Conservation (phyloP, 2,113 vertebrate genomes). For the Cynopterus brachyotis region DNA sequence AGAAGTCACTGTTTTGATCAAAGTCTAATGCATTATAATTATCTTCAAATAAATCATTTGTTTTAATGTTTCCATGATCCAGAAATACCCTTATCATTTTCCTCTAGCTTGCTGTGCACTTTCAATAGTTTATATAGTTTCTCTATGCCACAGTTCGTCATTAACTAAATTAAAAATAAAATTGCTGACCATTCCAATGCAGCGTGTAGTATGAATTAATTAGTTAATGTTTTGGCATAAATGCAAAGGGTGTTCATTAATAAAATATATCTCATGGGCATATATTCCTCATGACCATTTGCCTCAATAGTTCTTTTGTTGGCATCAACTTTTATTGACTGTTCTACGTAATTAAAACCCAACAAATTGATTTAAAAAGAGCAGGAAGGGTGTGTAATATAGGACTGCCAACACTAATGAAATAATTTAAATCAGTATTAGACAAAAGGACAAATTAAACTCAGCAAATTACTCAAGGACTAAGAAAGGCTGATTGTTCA, state of each 20-base stretch:
- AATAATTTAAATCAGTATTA: constrained; percentile 77
- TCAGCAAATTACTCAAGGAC: constrained; percentile 75
- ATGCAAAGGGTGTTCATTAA: constrained; percentile 44
- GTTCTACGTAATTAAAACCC: constrained; percentile 71
- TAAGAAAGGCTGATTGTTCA: constrained; percentile 75
- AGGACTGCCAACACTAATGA: constrained; percentile 68
- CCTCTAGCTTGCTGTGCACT: not conserved
- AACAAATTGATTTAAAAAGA: constrained; percentile 73
- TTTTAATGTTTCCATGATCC: not conserved
- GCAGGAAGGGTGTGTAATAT: constrained; percentile 40
- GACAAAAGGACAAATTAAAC: constrained; percentile 79
- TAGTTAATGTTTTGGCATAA: constrained; percentile 46
- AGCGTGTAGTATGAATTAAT: constrained; percentile 16
- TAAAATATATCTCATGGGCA: constrained; percentile 28
- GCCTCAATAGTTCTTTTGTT: constrained; percentile 65
- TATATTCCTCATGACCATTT: constrained; percentile 56
- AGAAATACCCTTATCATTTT: not conserved
- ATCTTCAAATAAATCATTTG: not conserved
- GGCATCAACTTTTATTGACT: constrained; percentile 75
- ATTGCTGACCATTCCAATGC: constrained; percentile 29
- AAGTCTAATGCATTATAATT: not conserved
- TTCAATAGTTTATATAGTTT: not conserved
- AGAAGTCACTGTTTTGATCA: constrained; percentile 17
- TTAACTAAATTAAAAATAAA: constrained; percentile 52
- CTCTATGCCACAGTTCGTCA: constrained; percentile 38